phyloP scores from a whole-genome alignment of 2,113 vertebrate species.

The Rallus limicola region DNA sequence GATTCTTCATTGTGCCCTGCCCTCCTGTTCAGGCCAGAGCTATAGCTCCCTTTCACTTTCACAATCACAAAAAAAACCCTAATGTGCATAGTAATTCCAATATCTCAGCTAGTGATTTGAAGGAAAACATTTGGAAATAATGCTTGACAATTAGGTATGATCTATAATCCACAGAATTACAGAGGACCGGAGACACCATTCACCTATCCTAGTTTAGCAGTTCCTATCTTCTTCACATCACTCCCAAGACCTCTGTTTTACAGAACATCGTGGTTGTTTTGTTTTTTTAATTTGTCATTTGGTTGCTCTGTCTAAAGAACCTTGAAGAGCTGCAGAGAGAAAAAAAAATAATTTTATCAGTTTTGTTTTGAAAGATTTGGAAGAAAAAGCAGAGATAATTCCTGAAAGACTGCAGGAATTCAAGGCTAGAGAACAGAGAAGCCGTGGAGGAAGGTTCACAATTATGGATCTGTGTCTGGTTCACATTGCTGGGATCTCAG shows the following conservation, averaged over 20 bases:
- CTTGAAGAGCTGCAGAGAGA: constrained; percentile 4
- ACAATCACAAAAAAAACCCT: not conserved
- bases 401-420: not conserved
- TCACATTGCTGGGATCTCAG: not conserved
- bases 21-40: not conserved
- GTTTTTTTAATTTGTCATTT: not conserved
- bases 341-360: not conserved
- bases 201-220: not conserved
- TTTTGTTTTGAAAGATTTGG: constrained; percentile 9
- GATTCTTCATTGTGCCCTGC: not conserved
- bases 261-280: not conserved
- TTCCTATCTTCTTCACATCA: not conserved
- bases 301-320: not conserved
- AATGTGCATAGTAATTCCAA: not conserved
- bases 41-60: not conserved
- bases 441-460: not conserved
- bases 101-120: not conserved
- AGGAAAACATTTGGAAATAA: not conserved
- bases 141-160: not conserved
- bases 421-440: not conserved
- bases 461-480: not conserved
- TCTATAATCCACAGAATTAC: not conserved
- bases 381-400: not conserved
- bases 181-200: not conserved
- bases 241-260: not conserved